Base-by-base conservation (phyloP, 23 tunicate genomes). In the Phallusia fumigata region DNA sequence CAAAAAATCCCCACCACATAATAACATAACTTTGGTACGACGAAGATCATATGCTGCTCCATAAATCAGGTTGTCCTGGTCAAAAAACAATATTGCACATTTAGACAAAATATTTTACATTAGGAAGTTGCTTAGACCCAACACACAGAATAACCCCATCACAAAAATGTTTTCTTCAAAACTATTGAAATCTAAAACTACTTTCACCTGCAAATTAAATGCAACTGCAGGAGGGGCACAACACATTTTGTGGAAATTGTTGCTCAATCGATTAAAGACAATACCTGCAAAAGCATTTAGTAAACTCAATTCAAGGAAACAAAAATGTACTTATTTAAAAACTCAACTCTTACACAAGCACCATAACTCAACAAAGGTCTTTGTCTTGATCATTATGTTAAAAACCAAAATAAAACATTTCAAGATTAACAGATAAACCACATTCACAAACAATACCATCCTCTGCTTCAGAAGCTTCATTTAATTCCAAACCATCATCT, bases 1-100 rank as follows among this genome's bases (percentile, higher is more conserved):
- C 72, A 92, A 64, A 2, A 87, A 64, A 53, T 92, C 97, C n/a
- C 86, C 90, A 3, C 91, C 91, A 85, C 97, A 92, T 35, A 92
- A 79, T 28, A 92, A 69, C 91, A 92, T 87, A 2, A 92, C 86
- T 45, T 84, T 87, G 6, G 97, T 87, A 26, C 91, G 83, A 13
- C 91, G 82, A 16, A 92, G 76, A 47, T 92, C 97, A 40, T 83
- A 92, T 22, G 97, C 65, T 11, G 97, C 97, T 13, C 97, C 97
- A 84, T 84, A 92, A 24, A 85, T 88, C 88, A 87, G 65, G 82
- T 87, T 87, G 78, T 84, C 91, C 88, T 92, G 77, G n/a, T n/a
- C n/a, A 24, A 40, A 40, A 3, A 40, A 3, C 47, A 40, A 40
- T 40, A 40, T 40, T 40, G 10, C 8, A 3, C 47, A 40, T 40